A percentile compares a stretch with the other conserved stretches of the same genome.
Conservation (phyloP, 2,888 invertebrate species). For the Ectobius pallidus region DNA sequence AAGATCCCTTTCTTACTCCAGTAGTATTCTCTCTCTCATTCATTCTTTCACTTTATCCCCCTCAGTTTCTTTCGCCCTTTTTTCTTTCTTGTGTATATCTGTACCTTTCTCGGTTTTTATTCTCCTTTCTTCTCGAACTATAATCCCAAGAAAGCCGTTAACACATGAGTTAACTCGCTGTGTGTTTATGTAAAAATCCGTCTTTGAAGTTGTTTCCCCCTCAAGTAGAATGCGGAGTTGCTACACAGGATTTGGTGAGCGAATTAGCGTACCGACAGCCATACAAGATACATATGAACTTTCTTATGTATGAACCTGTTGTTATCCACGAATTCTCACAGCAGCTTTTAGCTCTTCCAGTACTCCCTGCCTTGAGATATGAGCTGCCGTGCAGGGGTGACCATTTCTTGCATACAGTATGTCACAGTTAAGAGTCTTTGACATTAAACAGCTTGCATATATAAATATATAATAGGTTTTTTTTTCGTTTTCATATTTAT, state of each 20-base stretch:
- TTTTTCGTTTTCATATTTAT: no score
- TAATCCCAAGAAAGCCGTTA: conserved; percentile 8
- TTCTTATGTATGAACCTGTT: background rate
- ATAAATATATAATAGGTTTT: no score
- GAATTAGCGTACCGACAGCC: background rate
- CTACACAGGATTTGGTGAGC: background rate
- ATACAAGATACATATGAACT: background rate
- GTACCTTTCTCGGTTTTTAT: background rate
- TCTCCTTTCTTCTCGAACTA: background rate
- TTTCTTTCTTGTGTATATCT: background rate
- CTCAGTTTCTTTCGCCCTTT: background rate
- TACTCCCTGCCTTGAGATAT: no score
- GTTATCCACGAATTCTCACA: no score
- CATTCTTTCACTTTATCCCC: no score
- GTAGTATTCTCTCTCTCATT: no score
- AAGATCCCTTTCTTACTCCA: no score
- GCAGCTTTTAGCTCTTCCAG: no score
- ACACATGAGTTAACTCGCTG: background rate
- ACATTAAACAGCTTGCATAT: no score
- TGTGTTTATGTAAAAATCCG: conserved; percentile 10
- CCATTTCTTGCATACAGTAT: no score
- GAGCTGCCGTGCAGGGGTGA: no score
- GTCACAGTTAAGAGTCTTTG: no score
- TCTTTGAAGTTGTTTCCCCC: background rate
- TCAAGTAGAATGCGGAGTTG: background rate